Percentiles rank a stretch among this genome's conserved stretches.
These are phyloP conservation scores for Bursaphelenchus okinawaensis DNA, from an alignment of 2,888 invertebrate species.

Conservation along the genomic window DNA sequence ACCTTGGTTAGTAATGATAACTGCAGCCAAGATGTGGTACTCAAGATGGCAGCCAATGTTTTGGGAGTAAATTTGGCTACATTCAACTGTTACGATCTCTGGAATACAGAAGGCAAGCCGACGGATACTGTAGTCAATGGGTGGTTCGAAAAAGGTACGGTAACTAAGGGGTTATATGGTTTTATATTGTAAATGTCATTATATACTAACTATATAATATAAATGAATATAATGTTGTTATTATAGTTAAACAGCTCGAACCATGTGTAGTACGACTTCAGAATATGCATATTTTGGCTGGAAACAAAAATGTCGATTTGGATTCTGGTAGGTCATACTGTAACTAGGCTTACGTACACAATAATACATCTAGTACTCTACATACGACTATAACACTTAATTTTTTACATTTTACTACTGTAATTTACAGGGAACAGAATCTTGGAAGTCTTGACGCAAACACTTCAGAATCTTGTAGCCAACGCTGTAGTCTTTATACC, in stretches of 20 bases:
- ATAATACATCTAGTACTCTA: too few relatives aligned
- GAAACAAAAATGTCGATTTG: conserved; percentile 1
- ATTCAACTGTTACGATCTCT: conserved; percentile 38
- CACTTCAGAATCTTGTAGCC: conserved; percentile 8
- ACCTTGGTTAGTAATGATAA: conserved; percentile 31
- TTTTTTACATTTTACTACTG: too few relatives aligned
- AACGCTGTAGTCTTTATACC: conserved; percentile 34
- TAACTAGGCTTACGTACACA: not conserved
- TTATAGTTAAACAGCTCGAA: conserved; percentile 9
- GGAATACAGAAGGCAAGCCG: conserved; percentile 32
- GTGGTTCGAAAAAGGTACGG: conserved; percentile 29
- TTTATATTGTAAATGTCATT: not conserved
- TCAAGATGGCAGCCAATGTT: conserved; percentile 29
- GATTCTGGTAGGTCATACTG: conserved; percentile 7
- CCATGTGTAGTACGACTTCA: conserved; percentile 19
- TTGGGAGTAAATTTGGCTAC: conserved; percentile 29
- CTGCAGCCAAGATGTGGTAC: conserved; percentile 30
- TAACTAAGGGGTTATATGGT: not conserved
- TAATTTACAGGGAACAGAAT: conserved; percentile 30
- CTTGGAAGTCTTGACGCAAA: conserved; percentile 22
- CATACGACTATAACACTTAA: too few relatives aligned
- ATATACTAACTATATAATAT: not conserved
- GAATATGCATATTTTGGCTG: conserved; percentile 12
- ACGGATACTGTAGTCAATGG: conserved; percentile 29
- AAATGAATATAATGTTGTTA: not conserved